Evolutionary conservation across 2,888 invertebrate genomes (phyloP).

Genomic region (Drosophila diplacantha): DNA sequence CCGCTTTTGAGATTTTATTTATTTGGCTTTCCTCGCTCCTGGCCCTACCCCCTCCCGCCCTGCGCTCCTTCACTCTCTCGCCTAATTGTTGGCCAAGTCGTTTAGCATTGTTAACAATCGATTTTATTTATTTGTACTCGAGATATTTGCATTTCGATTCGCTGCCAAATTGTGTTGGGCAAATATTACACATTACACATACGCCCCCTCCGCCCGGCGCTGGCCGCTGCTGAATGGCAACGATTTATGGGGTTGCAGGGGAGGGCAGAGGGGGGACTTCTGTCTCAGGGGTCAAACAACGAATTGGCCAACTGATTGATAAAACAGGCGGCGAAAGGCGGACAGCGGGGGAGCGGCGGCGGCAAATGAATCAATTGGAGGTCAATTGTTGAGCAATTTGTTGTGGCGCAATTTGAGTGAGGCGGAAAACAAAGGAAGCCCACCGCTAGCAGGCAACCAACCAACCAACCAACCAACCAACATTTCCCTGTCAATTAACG

Average conservation of each 20-base stretch:
- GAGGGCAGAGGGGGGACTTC: background rate
- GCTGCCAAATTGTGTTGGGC: constrained; percentile 38
- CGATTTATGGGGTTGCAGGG: constrained; percentile 15
- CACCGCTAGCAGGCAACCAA: background rate
- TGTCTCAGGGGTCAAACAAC: constrained; percentile 20
- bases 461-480: background rate
- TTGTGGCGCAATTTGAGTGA: constrained; percentile 35
- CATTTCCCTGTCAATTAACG: constrained; percentile 35
- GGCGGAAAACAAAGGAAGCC: constrained; percentile 11
- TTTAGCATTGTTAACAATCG: constrained; percentile 36
- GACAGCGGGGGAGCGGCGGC: background rate
- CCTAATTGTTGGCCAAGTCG: constrained; percentile 40
- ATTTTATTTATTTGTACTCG: constrained; percentile 32
- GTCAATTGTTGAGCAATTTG: constrained; percentile 44
- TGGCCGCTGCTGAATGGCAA: background rate
- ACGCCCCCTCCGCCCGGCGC: constrained; percentile 11
- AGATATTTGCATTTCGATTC: constrained; percentile 31
- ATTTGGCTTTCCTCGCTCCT: constrained; percentile 3
- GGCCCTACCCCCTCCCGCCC: too few species aligned
- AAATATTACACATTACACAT: constrained; percentile 45
- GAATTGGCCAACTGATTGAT: constrained; percentile 37
- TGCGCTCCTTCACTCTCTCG: background rate
- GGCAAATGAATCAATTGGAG: constrained; percentile 35
- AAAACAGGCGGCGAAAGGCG: constrained; percentile 6
- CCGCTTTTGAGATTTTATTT: constrained; percentile 36